Percentiles rank a stretch among this genome's conserved stretches.
Conservation (phyloP, 2,113 vertebrate species). For the pig (Sus scrofa) region DNA sequence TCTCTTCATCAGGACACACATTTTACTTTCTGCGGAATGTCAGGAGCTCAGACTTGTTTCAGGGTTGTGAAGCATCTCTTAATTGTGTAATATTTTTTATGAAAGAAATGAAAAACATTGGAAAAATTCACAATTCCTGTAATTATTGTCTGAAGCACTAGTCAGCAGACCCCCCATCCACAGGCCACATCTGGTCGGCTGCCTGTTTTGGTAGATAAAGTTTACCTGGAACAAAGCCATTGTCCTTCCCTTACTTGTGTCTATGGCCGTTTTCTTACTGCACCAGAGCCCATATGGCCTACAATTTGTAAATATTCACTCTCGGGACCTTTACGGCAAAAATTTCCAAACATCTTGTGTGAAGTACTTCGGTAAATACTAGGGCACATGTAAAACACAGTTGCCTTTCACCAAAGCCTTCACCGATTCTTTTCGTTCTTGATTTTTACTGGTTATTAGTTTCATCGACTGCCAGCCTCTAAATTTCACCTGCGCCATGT, state of each 20-base stretch:
- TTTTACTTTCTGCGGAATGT: background rate
- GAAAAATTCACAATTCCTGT: background rate
- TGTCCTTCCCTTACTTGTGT: background rate
- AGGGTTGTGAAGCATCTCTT: slow-evolving; percentile 12
- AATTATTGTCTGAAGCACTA: background rate
- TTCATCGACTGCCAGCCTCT: background rate
- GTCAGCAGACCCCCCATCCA: background rate
- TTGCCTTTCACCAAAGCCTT: background rate
- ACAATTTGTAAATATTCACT: background rate
- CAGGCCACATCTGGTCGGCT: background rate
- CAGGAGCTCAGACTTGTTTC: background rate
- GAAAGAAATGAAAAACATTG: slow-evolving; percentile 2
- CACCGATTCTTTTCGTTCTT: background rate
- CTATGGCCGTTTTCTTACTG: background rate
- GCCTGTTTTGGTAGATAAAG: background rate
- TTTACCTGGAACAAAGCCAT: background rate
- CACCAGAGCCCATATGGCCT: background rate
- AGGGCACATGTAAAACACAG: background rate
- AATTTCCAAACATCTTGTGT: background rate
- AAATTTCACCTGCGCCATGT: background rate
- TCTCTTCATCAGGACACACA: background rate
- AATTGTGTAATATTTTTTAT: slow-evolving; percentile 13
- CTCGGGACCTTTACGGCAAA: background rate
- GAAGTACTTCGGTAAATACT: background rate
- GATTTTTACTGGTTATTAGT: background rate